phyloP scores from a whole-genome alignment of 2,797 vertebrate genomes.

The Clangula hyemalis region DNA sequence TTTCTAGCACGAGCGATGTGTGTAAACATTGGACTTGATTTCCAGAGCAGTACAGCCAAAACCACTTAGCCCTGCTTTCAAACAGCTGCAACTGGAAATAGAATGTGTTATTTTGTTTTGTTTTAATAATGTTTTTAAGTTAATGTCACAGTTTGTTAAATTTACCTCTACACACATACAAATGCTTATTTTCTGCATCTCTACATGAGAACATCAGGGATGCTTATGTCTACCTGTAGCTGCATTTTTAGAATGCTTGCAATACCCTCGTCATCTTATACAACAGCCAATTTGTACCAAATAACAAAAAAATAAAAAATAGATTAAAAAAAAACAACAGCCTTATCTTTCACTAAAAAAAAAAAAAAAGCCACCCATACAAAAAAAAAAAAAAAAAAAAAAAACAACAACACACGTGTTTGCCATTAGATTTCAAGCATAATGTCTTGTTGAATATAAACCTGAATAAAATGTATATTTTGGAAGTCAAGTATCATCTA shows the following conservation, averaged over 20 bases:
- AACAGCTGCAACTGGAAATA: background rate
- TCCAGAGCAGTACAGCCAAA: slow-evolving; percentile 6
- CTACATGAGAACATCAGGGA: rapidly evolving
- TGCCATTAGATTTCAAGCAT: background rate
- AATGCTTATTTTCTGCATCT: background rate
- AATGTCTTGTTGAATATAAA: background rate
- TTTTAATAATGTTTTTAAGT: background rate
- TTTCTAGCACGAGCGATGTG: background rate
- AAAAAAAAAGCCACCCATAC: no score
- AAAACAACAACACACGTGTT: background rate
- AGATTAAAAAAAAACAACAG: background rate
- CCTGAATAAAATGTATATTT: background rate
- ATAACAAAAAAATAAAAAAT: background rate
- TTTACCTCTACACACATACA: background rate
- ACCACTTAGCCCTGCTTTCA: background rate
- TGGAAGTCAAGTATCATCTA: background rate
- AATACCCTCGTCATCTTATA: background rate
- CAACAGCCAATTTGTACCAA: background rate
- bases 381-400: background rate
- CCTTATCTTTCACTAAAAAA: background rate
- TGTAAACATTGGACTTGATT: slow-evolving; percentile 36
- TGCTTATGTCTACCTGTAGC: background rate
- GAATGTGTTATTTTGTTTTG: background rate
- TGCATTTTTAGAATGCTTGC: background rate
- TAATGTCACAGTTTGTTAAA: background rate